Evolutionary conservation across 2,113 vertebrate genomes (phyloP), one percentile per base, ranked within the genome.

Genomic region (Ceuthmochares aereus): DNA sequence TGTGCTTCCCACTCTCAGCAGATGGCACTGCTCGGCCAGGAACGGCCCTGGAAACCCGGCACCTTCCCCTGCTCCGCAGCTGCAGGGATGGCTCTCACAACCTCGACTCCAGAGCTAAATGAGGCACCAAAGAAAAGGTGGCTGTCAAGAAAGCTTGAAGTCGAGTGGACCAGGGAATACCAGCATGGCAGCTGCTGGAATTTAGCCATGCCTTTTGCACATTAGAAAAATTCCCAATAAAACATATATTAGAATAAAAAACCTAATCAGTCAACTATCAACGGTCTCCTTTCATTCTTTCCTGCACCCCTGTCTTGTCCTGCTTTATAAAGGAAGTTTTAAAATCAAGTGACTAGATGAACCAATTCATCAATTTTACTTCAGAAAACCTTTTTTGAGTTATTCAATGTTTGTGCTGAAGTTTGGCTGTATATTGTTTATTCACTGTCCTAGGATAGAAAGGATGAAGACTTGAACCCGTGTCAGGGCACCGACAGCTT

Each of bases 1-100:
- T 12, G 36, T 34, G 69, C 73, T 4, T 3, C 54, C 14, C 21
- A 6, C 34, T 4, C n/a, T 55, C 97, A 83, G 87, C 94, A 97
- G 97, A 68, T 93, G 97, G 91, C 94, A 66, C 84, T 96, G 87
- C 79, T 45, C 66, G n/a, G 74, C 84, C 90, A 36, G 74, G 47
- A 75, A 73, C 81, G 3, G 75, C 10, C 58, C 29, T 4, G 27
- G 49, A 42, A 34, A 26, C 21, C 40, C 17, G 14, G 36, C 43
- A 9, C 43, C 62, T 8, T 5, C 8, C n/a, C 56, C 30, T 6
- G 27, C n/a, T 51, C 56, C 4, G 52, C 56, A 3, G 51, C 21
- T 49, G 47, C 47, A 49, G 21, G 22, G 21, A 49, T 49, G 22
- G 47, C 47, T 49, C 47, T 49, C 47, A 21, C 47, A 49, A 49